Base-by-base conservation (phyloP, 2,888 invertebrate species). In the Strigamia transsilvanica region DNA sequence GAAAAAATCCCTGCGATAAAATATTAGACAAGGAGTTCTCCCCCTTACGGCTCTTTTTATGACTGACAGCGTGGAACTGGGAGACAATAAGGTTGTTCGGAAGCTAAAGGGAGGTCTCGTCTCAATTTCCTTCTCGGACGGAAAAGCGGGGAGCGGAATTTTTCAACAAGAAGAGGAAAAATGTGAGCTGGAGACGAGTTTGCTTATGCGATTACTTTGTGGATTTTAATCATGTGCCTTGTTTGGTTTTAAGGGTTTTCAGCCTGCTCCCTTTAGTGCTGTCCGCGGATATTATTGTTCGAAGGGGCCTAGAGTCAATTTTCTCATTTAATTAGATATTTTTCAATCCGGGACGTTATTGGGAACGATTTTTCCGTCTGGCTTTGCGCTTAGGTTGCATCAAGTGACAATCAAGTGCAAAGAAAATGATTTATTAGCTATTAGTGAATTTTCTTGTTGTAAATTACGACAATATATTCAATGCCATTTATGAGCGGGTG, bases 51-150 rank as follows among this genome's bases (percentile, higher is more conserved):
- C 56, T 56, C 56, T 56, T 56, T 56, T 56, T 56, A 56, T 56
- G 56, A 56, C 56, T 56, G 56, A 56, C 56, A 56, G 56, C 56
- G 56, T 56, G 56, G 56, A 56, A 56, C 56, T 56, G 56, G 56
- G n/a, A 56, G 56, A 56, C 56, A 56, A 56, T 56, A 56, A 56
- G 56, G 56, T 56, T 56, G 56, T 56, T 56, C 56, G 56, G 56
- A 56, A 56, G 56, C 56, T 56, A 56, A 56, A 56, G 56, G 56
- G 56, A 56, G 56, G 56, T 56, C 56, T 56, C 56, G 56, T 56
- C 56, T 56, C 56, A 56, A 56, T 56, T 56, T 56, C 18, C 6
- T 56, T 21, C 56, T 56, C 56, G 56, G 56, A 56, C 46, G 13
- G n/a, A 15, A 4, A 18, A 56, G 18, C n/a, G 56, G 18, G 0